Base-by-base conservation (phyloP, 1,140 invertebrate genomes). In the Drosophila serrata region DNA sequence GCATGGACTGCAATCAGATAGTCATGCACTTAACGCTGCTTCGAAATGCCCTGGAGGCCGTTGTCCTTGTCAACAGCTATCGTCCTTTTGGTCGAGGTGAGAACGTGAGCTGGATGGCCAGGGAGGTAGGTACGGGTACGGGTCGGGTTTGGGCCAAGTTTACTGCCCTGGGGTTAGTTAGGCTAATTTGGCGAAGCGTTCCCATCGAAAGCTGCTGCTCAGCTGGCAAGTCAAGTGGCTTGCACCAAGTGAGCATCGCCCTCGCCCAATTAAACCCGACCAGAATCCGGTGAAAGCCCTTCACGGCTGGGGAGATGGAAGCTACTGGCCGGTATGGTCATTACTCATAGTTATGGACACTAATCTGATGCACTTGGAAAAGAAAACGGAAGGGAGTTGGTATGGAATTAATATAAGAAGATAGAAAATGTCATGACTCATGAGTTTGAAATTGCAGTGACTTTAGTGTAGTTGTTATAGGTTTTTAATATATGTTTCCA, bases 1-100 rank as follows among this genome's bases (percentile, higher is more conserved):
- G 35, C 73, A 68, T 62, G 60, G 61, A 82, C 81, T 82, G 84
- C 85, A 88, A 88, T 81, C 84, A 81, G 80, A 80, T 88, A 67
- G 65, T 35, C 80, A 61, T 72, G 70, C 75, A 69, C 46, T 65
- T 42, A 64, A 61, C 46, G 56, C 45, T 35, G 55, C 31, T 22
- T 46, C 31, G 49, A 42, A 56, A 56, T 55, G 46, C 37, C 42
- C 65, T 33, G 22, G 39, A 53, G 79, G 19, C 43, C 64, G 58
- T 67, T 69, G 56, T 65, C 68, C 63, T 42, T 81, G 77, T 80
- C 79, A 82, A 68, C 82, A 79, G 59, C 60, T 75, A 75, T 62
- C 48, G 46, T 46, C 81, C 42, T 13, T 13, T 39, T 35, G 68
- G 29, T 35, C 24, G 39, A 75, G 81, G 81, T 85, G 82, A 67